phyloP scores from a whole-genome alignment of 2,797 vertebrate genomes.

The Choloepus didactylus region DNA sequence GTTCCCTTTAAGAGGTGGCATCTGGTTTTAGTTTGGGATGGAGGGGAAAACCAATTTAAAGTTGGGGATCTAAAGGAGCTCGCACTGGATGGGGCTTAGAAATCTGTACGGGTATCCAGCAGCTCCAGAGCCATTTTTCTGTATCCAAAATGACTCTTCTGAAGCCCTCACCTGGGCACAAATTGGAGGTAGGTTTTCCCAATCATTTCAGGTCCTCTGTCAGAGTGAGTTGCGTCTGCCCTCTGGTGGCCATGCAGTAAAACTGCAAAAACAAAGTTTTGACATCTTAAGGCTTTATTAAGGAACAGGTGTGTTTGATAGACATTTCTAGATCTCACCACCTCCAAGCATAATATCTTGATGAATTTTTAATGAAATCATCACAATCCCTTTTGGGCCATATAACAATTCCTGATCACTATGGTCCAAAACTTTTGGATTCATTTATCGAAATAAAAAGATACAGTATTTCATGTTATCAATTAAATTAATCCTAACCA shows the following conservation, averaged over 20 bases:
- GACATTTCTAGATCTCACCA: not conserved
- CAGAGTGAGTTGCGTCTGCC: constrained; percentile 30
- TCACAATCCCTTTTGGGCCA: fast-evolving
- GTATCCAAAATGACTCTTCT: constrained; percentile 54
- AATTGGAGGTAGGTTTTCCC: too few relatives aligned
- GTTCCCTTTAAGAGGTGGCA: constrained; percentile 70
- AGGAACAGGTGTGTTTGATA: fast-evolving
- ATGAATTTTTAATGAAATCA: fast-evolving
- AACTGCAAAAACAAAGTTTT: not conserved
- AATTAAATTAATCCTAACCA: too few relatives aligned
- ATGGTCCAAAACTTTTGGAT: fast-evolving
- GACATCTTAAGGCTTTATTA: not conserved
- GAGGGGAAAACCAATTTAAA: not conserved
- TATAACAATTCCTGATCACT: fast-evolving
- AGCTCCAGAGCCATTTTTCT: not conserved
- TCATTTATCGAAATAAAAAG: not conserved
- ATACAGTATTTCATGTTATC: fast-evolving
- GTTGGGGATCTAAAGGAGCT: not conserved
- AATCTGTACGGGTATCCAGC: not conserved
- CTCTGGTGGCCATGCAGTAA: constrained; percentile 45
- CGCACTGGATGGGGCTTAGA: not conserved
- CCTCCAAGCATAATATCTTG: fast-evolving
- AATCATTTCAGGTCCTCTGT: fast-evolving
- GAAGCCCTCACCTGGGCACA: not conserved
- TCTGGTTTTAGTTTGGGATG: constrained; percentile 73